These are phyloP conservation scores for Periphyllus acericola DNA, from an alignment of 2,888 invertebrate species.

Conservation along the genomic window DNA sequence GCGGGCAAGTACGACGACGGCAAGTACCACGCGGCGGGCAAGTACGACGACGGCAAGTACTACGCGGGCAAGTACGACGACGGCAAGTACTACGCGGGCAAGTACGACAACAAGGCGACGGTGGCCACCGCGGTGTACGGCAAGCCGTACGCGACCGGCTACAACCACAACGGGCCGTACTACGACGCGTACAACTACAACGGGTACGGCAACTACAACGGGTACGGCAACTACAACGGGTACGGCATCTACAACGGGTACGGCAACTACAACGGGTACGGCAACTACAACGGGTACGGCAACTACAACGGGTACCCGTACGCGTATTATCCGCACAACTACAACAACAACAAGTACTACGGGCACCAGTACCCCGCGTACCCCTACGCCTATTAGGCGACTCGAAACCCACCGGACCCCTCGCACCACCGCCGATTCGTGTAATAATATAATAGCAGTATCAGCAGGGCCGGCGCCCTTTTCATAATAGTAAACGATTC, in stretches of 20 bases:
- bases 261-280: background rate
- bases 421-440: background rate
- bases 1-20: slow-evolving; percentile 53
- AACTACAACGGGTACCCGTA: slow-evolving; percentile 15
- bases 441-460: background rate
- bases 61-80: slow-evolving; percentile 48
- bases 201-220: background rate
- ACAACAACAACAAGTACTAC: background rate
- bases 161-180: background rate
- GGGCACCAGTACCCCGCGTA: background rate
- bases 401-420: background rate
- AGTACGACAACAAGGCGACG: slow-evolving; percentile 62
- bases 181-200: background rate
- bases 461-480: too few species aligned
- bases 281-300: background rate
- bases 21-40: slow-evolving; percentile 63
- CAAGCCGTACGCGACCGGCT: slow-evolving; percentile 60
- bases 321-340: slow-evolving; percentile 36
- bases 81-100: slow-evolving; percentile 64
- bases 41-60: slow-evolving; percentile 61
- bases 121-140: slow-evolving; percentile 4
- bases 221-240: background rate
- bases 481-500: too few species aligned
- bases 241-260: background rate
- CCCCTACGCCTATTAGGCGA: slow-evolving; percentile 26